phyloP scores from a whole-genome alignment of 1,140 invertebrate species.

The Bursaphelenchus mucronatus region DNA sequence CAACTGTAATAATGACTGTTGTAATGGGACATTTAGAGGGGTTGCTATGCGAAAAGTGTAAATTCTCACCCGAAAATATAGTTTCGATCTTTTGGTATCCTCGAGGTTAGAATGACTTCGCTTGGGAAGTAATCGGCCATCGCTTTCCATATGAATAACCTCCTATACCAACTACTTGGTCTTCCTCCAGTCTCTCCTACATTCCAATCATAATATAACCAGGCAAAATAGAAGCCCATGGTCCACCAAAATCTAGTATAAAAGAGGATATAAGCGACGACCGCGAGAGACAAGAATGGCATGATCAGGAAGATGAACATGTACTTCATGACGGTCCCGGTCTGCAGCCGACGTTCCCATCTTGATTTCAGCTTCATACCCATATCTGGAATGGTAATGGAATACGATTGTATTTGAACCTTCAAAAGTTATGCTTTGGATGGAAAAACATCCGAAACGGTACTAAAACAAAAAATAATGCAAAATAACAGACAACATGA shows the following conservation, averaged over 20 bases:
- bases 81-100: conserved; percentile 62
- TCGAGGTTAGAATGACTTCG: conserved; percentile 62
- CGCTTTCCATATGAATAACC: too few relatives aligned
- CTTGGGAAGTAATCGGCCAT: conserved; percentile 62
- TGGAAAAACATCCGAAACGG: too few relatives aligned
- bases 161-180: conserved; percentile 20
- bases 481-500: too few relatives aligned
- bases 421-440: too few relatives aligned
- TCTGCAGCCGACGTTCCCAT: not conserved
- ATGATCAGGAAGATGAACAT: conserved; percentile 30
- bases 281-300: conserved; percentile 11
- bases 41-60: not conserved
- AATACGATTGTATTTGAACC: too few relatives aligned
- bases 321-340: conserved; percentile 12
- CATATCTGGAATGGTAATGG: too few relatives aligned
- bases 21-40: not conserved
- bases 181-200: conserved; percentile 26
- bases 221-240: conserved; percentile 20
- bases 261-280: conserved; percentile 26
- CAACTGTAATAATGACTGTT: conserved; percentile 67
- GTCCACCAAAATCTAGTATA: conserved; percentile 24
- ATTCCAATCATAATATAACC: conserved; percentile 39
- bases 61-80: conserved; percentile 58
- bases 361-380: not conserved
- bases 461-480: too few relatives aligned